phyloP scores from a whole-genome alignment of 2,888 invertebrate genomes.

The Ptychoptera contaminata region DNA sequence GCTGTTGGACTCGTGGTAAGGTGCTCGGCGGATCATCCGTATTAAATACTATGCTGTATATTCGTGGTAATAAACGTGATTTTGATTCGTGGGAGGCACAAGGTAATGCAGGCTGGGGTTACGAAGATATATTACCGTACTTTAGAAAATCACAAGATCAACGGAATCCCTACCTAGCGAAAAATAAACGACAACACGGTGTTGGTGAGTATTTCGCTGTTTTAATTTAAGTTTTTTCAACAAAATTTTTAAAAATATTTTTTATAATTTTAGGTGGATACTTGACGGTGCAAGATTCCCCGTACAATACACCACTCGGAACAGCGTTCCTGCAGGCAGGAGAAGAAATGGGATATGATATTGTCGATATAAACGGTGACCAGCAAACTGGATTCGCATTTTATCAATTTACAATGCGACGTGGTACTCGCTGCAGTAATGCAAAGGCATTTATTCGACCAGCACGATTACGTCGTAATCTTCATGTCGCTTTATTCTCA shows the following conservation, averaged over 20 bases:
- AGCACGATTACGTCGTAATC: slow-evolving; percentile 55
- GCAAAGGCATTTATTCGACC: slow-evolving; percentile 77
- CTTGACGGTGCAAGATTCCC: slow-evolving; percentile 28
- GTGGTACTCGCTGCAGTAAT: slow-evolving; percentile 67
- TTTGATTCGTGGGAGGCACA: slow-evolving; percentile 74
- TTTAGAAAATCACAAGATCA: slow-evolving; percentile 81
- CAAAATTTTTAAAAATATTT: background rate
- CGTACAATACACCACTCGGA: slow-evolving; percentile 55
- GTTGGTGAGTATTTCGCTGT: slow-evolving; percentile 40
- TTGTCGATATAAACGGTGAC: slow-evolving; percentile 70
- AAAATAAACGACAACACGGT: slow-evolving; percentile 49
- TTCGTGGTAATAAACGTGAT: slow-evolving; percentile 73
- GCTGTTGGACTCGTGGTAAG: slow-evolving; percentile 83
- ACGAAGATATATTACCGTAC: slow-evolving; percentile 62
- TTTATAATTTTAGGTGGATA: slow-evolving; percentile 24
- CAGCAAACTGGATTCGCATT: slow-evolving; percentile 77
- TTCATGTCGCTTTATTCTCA: slow-evolving; percentile 66
- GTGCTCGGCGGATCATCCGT: slow-evolving; percentile 77
- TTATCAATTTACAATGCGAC: slow-evolving; percentile 77
- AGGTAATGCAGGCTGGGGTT: slow-evolving; percentile 82
- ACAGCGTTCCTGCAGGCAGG: slow-evolving; percentile 75
- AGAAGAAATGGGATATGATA: slow-evolving; percentile 83
- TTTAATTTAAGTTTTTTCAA: background rate
- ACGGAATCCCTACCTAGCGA: slow-evolving; percentile 72
- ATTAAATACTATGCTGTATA: slow-evolving; percentile 81